These are phyloP conservation scores for Nothocercus julius DNA, from an alignment of 2,113 vertebrate species.

Conservation along the genomic window DNA sequence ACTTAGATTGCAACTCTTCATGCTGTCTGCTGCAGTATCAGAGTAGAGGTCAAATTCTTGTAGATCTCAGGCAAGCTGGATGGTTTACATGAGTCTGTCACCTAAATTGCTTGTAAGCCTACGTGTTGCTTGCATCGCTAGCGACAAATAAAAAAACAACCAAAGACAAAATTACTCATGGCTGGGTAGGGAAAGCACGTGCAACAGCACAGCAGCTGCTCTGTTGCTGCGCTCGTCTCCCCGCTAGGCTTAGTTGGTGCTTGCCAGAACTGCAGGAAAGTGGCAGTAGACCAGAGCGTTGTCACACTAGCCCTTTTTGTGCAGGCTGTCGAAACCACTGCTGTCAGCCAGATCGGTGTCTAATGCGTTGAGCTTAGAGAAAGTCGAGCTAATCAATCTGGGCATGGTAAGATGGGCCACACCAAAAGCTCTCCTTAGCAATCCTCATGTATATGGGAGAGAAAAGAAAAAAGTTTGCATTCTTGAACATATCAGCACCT, in stretches of 20 bases:
- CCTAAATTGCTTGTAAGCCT: fast-evolving
- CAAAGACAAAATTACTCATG: background rate
- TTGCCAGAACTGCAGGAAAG: background rate
- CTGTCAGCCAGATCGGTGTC: background rate
- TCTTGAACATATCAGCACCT: background rate
- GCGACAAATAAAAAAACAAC: background rate
- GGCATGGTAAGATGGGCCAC: background rate
- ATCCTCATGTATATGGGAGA: background rate
- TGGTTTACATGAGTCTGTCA: background rate
- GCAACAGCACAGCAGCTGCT: background rate
- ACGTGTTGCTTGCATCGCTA: background rate
- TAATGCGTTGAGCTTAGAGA: background rate
- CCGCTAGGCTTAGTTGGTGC: fast-evolving
- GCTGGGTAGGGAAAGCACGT: background rate
- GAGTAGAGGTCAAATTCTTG: background rate
- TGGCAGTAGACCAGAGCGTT: background rate
- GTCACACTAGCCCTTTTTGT: background rate
- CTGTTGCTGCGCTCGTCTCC: background rate
- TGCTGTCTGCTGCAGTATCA: background rate
- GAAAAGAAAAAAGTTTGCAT: background rate
- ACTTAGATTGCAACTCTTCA: background rate
- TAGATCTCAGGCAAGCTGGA: background rate
- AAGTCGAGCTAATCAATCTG: background rate
- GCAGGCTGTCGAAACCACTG: background rate
- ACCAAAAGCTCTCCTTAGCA: background rate